phyloP scores from a whole-genome alignment of 2,113 vertebrate genomes.

The Gambusia holbrooki region DNA sequence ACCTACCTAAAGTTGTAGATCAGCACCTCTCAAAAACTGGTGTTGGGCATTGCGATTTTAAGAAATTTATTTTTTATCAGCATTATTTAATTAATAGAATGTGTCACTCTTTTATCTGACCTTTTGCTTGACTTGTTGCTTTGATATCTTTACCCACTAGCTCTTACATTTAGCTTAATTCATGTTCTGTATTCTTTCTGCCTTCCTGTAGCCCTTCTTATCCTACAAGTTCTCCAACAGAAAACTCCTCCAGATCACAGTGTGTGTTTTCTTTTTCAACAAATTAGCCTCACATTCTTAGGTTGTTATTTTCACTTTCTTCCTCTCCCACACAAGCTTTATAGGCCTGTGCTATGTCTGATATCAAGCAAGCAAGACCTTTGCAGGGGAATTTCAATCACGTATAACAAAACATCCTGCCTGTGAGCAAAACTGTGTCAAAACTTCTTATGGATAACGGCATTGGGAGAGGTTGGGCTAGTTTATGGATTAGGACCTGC shows the following conservation, averaged over 20 bases:
- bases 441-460: not conserved
- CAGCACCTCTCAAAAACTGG: too few species aligned
- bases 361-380: conserved; percentile 15
- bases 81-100: not conserved
- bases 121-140: not conserved
- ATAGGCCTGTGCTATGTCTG: not conserved
- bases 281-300: conserved; percentile 6
- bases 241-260: conserved; percentile 19
- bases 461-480: too few species aligned
- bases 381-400: conserved; percentile 43
- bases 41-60: too few species aligned
- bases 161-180: not conserved
- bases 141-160: not conserved
- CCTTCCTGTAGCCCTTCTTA: not conserved
- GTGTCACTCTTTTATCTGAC: not conserved
- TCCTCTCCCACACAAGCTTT: not conserved
- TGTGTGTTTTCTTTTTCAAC: conserved; percentile 17
- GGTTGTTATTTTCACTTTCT: conserved; percentile 8
- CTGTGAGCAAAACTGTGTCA: conserved; percentile 6
- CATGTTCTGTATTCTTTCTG: not conserved
- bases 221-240: conserved; percentile 7
- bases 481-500: too few species aligned
- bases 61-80: not conserved
- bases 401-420: not conserved
- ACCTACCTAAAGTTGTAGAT: too few species aligned